These are phyloP conservation scores for Lutjanus erythropterus DNA, from an alignment of 2,113 vertebrate genomes.

Conservation along the genomic window DNA sequence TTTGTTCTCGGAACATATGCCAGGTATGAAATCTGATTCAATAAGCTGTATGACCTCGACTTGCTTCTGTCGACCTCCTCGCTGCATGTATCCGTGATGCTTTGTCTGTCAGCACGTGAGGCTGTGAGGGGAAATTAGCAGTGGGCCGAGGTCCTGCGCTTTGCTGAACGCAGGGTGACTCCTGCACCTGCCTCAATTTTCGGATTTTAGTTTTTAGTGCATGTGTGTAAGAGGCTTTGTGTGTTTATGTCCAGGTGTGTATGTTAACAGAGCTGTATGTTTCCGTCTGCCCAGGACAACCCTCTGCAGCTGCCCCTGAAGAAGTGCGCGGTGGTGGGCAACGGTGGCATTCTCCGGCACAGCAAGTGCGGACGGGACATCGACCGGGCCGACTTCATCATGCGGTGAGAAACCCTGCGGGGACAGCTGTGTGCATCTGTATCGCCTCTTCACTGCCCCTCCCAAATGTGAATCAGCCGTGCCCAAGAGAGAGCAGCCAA, in stretches of 20 bases:
- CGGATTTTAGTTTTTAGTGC: background rate
- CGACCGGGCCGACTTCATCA: constrained; percentile 93
- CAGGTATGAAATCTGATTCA: constrained; percentile 6
- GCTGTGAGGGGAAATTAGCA: constrained; percentile 14
- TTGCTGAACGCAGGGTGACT: background rate
- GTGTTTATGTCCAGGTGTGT: background rate
- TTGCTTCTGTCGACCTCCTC: background rate
- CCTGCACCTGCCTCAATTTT: background rate
- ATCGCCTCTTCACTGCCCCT: background rate
- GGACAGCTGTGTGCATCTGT: background rate
- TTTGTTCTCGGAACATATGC: background rate
- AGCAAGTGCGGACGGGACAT: constrained; percentile 94
- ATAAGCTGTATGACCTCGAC: background rate
- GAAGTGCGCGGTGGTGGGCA: constrained; percentile 96
- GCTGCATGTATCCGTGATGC: background rate
- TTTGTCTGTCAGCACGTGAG: background rate
- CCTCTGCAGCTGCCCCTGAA: constrained; percentile 94
- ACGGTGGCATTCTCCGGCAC: constrained; percentile 94
- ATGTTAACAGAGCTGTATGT: constrained; percentile 32
- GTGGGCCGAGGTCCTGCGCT: background rate
- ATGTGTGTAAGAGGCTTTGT: background rate
- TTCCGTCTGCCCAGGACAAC: constrained; percentile 89
- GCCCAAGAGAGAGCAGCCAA: constrained; percentile 13
- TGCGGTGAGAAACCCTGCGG: constrained; percentile 87
- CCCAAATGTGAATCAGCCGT: constrained; percentile 9